These are phyloP conservation scores for Marasmarcha lunaedactyla DNA, from an alignment of 2,888 invertebrate species.

Conservation along the genomic window DNA sequence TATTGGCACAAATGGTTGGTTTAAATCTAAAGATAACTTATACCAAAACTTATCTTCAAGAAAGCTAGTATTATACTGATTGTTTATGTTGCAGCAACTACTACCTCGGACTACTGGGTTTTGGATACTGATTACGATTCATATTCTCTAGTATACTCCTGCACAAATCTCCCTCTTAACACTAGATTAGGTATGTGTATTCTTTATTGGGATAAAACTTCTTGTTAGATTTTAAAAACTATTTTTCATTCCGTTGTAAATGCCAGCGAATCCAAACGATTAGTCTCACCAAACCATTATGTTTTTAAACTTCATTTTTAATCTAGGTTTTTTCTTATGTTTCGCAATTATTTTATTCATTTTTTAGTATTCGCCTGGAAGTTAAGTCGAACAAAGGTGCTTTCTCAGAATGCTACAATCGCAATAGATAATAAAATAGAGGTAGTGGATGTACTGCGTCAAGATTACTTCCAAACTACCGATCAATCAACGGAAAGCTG, in stretches of 20 bases:
- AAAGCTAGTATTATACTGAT: no score
- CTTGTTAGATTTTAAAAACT: no score
- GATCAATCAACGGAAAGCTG: slow-evolving; percentile 30
- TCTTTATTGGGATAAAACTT: no score
- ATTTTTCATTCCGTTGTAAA: no score
- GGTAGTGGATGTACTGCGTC: slow-evolving; percentile 27
- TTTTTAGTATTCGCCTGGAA: slow-evolving; percentile 52
- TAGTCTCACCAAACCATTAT: no score
- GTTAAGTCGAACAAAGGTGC: slow-evolving; percentile 29
- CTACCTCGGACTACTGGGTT: slow-evolving; percentile 48
- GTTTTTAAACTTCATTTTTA: no score
- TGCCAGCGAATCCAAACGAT: no score
- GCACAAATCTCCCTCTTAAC: slow-evolving; percentile 52
- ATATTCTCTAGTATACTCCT: slow-evolving; percentile 75
- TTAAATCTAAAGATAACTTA: no score
- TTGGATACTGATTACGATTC: slow-evolving; percentile 74
- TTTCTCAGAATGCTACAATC: slow-evolving; percentile 18
- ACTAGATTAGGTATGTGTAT: slow-evolving; percentile 50
- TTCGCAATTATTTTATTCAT: no score
- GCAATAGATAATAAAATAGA: slow-evolving; percentile 27
- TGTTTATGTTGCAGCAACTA: slow-evolving; percentile 21
- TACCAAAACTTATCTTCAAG: no score
- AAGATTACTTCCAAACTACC: slow-evolving; percentile 23
- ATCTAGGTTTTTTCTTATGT: no score
- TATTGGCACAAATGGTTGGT: slow-evolving; percentile 12